phyloP scores from a whole-genome alignment of 2,797 vertebrate species.

The Acipenser oxyrinchus region DNA sequence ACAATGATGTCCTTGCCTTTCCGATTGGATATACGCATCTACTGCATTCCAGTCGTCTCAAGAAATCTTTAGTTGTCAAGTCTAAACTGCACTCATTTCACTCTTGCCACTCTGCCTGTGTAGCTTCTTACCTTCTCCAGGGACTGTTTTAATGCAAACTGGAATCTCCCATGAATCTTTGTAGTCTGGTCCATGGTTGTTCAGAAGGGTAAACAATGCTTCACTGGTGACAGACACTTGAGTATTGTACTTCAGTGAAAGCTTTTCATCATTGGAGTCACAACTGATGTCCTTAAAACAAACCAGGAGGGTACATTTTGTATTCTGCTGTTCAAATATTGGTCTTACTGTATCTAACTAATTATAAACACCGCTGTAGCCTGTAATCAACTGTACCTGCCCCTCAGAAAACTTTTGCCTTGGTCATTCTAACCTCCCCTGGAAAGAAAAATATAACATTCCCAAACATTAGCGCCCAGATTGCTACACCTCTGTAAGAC shows the following conservation, averaged over 20 bases:
- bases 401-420: constrained; percentile 47
- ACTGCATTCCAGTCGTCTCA: too few relatives aligned
- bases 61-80: too few relatives aligned
- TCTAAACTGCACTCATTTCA: too few relatives aligned
- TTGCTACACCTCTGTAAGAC: too few relatives aligned
- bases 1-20: too few relatives aligned
- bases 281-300: constrained; percentile 65
- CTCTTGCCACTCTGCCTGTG: neutral
- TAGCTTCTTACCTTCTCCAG: constrained; percentile 56
- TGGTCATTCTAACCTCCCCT: constrained; percentile 69
- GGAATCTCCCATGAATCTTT: constrained; percentile 87
- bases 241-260: constrained; percentile 76
- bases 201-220: constrained; percentile 73
- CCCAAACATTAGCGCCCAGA: constrained; percentile 6
- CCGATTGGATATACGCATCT: too few relatives aligned
- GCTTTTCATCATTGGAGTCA: constrained; percentile 77
- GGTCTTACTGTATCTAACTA: too few relatives aligned
- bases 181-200: constrained; percentile 81
- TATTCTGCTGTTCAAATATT: too few relatives aligned
- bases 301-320: neutral
- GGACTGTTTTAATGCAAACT: constrained; percentile 59
- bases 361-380: constrained; percentile 53
- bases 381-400: constrained; percentile 62
- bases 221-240: constrained; percentile 77
- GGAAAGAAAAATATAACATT: constrained; percentile 44